These are phyloP conservation scores for Odontothrips loti DNA, from an alignment of 2,888 invertebrate species.

Conservation along the genomic window DNA sequence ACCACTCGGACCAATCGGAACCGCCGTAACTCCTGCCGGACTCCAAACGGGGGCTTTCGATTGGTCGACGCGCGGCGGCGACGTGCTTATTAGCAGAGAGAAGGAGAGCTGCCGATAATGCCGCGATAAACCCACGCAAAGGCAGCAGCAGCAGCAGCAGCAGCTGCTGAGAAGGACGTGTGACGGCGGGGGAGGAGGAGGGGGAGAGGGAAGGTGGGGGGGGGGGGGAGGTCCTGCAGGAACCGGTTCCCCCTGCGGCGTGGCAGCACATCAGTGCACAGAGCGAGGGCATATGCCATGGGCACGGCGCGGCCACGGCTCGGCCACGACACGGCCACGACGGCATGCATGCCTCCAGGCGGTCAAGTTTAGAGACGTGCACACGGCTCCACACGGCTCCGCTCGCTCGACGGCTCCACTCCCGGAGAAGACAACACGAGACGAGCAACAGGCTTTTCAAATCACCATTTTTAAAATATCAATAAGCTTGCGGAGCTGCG, in stretches of 20 bases:
- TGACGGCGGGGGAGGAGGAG: neutral
- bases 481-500: no score
- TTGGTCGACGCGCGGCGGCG: neutral
- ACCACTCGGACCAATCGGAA: no score
- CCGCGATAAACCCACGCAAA: neutral
- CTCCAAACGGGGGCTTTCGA: no score
- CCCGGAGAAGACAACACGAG: neutral
- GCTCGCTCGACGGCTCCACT: no score
- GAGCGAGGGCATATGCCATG: neutral
- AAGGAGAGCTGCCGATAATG: neutral
- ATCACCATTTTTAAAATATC: no score
- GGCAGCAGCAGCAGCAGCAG: neutral
- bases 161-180: neutral
- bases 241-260: constrained; percentile 11
- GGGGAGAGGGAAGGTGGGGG: neutral
- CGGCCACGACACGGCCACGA: no score
- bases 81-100: neutral
- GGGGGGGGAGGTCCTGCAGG: neutral
- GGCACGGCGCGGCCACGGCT: neutral
- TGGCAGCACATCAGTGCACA: no score
- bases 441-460: neutral
- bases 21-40: no score
- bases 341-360: no score
- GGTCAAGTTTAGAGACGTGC: no score
- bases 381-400: no score